phyloP scores from a whole-genome alignment of 2,113 vertebrate species.

The Butorides virescens region DNA sequence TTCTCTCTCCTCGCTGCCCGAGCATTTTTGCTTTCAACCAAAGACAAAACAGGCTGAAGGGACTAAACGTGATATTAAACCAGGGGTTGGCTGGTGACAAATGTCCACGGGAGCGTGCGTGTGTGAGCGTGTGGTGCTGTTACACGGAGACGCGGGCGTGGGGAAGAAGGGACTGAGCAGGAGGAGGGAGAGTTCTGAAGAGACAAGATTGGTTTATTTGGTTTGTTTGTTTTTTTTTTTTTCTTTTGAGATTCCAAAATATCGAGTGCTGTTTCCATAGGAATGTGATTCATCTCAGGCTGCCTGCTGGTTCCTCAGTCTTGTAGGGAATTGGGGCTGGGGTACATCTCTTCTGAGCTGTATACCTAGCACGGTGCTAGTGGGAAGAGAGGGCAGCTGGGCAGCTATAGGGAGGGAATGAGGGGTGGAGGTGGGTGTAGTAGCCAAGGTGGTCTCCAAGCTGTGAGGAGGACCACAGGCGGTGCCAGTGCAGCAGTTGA shows the following conservation, averaged over 20 bases:
- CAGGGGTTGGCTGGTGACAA: not conserved
- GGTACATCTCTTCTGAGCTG: not conserved
- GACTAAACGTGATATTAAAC: not conserved
- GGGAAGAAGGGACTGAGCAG: not conserved
- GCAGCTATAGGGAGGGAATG: not conserved
- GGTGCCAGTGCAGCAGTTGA: not conserved
- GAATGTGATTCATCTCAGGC: not conserved
- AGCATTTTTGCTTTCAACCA: not conserved
- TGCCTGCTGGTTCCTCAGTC: not conserved
- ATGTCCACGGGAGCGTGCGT: accelerated
- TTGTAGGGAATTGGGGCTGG: not conserved
- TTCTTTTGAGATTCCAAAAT: not conserved
- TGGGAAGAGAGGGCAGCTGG: accelerated
- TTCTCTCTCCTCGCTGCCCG: not conserved
- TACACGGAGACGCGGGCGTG: accelerated
- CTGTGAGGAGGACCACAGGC: accelerated
- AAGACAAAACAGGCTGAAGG: not conserved
- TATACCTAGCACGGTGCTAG: accelerated
- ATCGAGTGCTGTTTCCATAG: not conserved
- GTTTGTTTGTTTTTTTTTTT: too few species aligned
- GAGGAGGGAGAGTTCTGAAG: not conserved
- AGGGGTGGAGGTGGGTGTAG: not conserved
- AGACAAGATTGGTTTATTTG: too few species aligned
- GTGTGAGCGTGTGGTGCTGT: not conserved
- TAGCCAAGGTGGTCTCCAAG: accelerated